Evolutionary conservation across 2,888 invertebrate species (phyloP).

Genomic region (Andrena chrysosceles): DNA sequence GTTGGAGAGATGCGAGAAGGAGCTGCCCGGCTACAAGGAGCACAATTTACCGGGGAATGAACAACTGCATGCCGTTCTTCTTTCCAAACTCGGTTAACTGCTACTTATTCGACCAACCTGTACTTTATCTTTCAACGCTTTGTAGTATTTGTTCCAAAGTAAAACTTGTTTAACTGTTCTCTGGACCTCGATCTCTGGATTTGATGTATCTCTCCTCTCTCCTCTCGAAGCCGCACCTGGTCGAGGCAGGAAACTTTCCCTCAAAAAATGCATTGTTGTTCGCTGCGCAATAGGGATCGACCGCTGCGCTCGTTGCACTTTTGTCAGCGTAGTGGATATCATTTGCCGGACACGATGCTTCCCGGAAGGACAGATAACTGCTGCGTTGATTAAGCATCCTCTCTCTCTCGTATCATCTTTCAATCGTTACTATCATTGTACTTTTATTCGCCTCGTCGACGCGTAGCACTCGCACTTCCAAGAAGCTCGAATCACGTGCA

Average conservation of each 20-base stretch:
- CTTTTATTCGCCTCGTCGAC: neutral
- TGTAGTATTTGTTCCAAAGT: no score
- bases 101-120: neutral
- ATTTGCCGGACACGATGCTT: constrained; percentile 69
- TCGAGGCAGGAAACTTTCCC: neutral
- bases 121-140: no score
- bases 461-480: neutral
- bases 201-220: no score
- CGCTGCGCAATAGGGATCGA: neutral
- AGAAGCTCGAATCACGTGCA: neutral
- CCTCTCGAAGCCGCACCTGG: no score
- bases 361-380: constrained; percentile 74
- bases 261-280: neutral
- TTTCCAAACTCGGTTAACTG: neutral
- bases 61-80: neutral
- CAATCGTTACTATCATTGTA: neutral
- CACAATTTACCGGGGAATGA: constrained; percentile 61
- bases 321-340: constrained; percentile 23
- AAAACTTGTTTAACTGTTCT: no score
- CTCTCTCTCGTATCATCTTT: constrained; percentile 17
- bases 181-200: no score
- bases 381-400: constrained; percentile 51
- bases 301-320: neutral
- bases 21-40: constrained; percentile 85
- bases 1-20: constrained; percentile 86